phyloP scores from a whole-genome alignment of 2,797 vertebrate genomes.

The Halcyon chelicuti region DNA sequence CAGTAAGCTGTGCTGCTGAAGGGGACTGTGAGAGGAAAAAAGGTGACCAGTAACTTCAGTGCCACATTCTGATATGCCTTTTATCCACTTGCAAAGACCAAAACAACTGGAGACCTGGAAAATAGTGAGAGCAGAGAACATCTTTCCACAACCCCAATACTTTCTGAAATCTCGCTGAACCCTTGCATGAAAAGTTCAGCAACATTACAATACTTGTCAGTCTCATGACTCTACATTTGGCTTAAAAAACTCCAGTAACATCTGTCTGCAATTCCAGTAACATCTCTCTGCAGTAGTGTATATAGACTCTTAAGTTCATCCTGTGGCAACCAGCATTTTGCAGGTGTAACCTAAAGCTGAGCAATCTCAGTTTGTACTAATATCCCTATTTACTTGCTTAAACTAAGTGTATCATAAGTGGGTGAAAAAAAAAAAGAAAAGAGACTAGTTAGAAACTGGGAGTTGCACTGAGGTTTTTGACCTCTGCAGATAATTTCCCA shows the following conservation, averaged over 20 bases:
- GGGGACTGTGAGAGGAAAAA: not conserved
- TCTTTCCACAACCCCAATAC: rapidly evolving
- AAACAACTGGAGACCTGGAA: not conserved
- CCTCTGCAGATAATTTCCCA: not conserved
- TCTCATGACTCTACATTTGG: not conserved
- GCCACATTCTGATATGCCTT: not conserved
- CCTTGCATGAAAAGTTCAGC: not conserved
- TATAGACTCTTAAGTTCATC: not conserved
- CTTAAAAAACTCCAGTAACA: not conserved
- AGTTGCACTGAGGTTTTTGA: not conserved
- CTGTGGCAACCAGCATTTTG: not conserved
- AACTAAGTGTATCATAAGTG: not conserved
- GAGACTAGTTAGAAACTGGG: not conserved
- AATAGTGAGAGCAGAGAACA: not conserved
- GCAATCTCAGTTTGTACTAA: not conserved
- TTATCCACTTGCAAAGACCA: not conserved
- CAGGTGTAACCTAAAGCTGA: not conserved
- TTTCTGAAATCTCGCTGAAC: not conserved
- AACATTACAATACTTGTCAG: not conserved
- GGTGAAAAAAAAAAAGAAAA: rapidly evolving
- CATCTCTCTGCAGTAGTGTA: not conserved
- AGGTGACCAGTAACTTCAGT: not conserved
- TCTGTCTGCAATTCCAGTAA: not conserved
- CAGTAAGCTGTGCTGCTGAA: not conserved
- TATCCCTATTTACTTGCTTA: not conserved